Base-by-base conservation (phyloP, 2,888 invertebrate species). In the Temnothorax rugatulus region DNA sequence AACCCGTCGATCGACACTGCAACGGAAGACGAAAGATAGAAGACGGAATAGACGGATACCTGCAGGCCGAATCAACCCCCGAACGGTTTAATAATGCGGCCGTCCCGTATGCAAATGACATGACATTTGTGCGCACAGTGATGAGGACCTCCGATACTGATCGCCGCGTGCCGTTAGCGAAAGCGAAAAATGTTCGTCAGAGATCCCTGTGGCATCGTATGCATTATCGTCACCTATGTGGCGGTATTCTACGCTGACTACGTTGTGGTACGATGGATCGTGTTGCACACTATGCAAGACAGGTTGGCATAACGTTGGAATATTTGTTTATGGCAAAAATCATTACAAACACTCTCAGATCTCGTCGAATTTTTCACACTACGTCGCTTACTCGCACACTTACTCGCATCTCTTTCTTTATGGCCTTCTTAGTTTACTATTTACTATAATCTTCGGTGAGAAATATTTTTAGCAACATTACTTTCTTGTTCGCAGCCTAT, bases 181-280 rank as follows among this genome's bases (percentile, higher is more conserved):
- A 54, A 68, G 25, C 44, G 44, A 71, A 93, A 91, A 88, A 97
- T 97, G 95, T 97, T 97, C 94, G 96, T 97, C 83, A 96, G 96
- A 92, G 98, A 98, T 96, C 97, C 97, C 81, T 98, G 98, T 95
- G 98, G 98, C 89, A 96, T 98, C 91, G 96, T 97, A 87, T 98
- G 98, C 94, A 96, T 98, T 87, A 94, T 97, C 87, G 96, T 98
- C 88, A 98, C 98, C 66, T 98, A 98, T 94, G 94, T 96, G 71
- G 97, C 98, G 73, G 96, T 98, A 61, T 96, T 97, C 91, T 98
- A 98, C 94, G 98, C 98, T 44, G 98, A 98, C 95, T 98, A 98
- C 95, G 98, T 98, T 83, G 97, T 98, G 75, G 96, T 98, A 90
- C 95, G 97, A 94, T 98, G 98, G 97, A 97, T 98, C 88, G 96